These are phyloP conservation scores for Drosophila sechellia DNA, from an alignment of 1,140 invertebrate genomes.

Conservation along the genomic window DNA sequence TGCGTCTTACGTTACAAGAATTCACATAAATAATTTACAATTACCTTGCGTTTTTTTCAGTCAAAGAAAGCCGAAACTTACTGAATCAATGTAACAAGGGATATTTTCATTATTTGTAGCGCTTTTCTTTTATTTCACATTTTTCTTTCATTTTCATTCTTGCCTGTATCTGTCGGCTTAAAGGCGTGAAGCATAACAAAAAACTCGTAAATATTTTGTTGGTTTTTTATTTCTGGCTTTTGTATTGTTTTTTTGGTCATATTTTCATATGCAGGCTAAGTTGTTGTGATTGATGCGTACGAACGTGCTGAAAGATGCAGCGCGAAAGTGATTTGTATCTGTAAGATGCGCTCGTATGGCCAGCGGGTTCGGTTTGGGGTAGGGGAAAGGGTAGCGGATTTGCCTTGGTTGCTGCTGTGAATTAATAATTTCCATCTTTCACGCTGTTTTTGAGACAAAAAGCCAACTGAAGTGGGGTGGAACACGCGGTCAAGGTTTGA, in stretches of 20 bases:
- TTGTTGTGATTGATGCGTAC: conserved; percentile 76
- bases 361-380: not conserved
- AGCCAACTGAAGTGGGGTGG: conserved; percentile 7
- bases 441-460: conserved; percentile 10
- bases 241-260: conserved; percentile 49
- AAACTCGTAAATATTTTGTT: conserved; percentile 78
- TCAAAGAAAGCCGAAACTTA: conserved; percentile 8
- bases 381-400: conserved; percentile 6
- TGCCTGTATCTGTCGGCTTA: conserved; percentile 73
- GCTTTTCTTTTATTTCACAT: conserved; percentile 57
- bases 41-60: not conserved
- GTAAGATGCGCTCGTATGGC: conserved; percentile 47
- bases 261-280: conserved; percentile 76
- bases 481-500: conserved; percentile 25
- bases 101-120: conserved; percentile 47
- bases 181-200: conserved; percentile 73
- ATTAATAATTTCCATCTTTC: conserved; percentile 52
- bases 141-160: conserved; percentile 23
- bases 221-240: conserved; percentile 41
- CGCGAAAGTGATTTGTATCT: conserved; percentile 73
- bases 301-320: conserved; percentile 77
- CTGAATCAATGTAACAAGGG: conserved; percentile 46
- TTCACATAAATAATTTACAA: not conserved
- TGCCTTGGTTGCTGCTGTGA: conserved; percentile 35
- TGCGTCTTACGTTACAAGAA: too few relatives aligned